A percentile compares a stretch with the other conserved stretches of the same genome.
phyloP scores from a whole-genome alignment of 2,888 invertebrate genomes.

The Lissonota sp. region DNA sequence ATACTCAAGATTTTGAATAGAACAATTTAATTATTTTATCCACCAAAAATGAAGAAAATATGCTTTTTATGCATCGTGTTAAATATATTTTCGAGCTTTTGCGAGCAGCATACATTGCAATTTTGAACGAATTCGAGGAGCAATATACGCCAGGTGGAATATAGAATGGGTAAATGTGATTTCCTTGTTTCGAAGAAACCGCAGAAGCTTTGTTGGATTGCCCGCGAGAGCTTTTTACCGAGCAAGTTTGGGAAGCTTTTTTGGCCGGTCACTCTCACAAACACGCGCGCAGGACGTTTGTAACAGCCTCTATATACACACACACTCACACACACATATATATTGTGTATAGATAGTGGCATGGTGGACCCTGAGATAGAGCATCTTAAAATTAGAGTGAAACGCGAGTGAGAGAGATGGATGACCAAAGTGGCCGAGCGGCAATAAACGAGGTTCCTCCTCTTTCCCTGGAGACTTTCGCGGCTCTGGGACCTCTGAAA shows the following conservation, averaged over 20 bases:
- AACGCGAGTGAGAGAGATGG: conserved; percentile 57
- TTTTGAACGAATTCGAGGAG: too few relatives aligned
- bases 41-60: too few relatives aligned
- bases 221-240: conserved; percentile 2
- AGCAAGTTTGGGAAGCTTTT: neutral
- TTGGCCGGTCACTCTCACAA: too few relatives aligned
- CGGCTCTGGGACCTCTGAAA: too few relatives aligned
- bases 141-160: conserved; percentile 1
- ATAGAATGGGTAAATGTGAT: conserved; percentile 40
- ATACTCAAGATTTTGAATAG: too few relatives aligned
- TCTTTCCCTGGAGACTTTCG: conserved; percentile 41
- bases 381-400: conserved; percentile 60
- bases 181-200: conserved; percentile 30
- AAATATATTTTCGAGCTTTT: too few relatives aligned
- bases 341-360: conserved; percentile 51
- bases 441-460: conserved; percentile 74
- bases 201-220: neutral
- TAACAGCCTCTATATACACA: too few relatives aligned
- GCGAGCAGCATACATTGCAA: too few relatives aligned
- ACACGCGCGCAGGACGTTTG: too few relatives aligned
- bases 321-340: too few relatives aligned
- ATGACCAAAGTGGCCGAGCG: conserved; percentile 64
- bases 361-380: conserved; percentile 16
- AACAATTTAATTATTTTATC: too few relatives aligned
- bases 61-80: too few relatives aligned